Evolutionary conservation across 1,140 invertebrate genomes (phyloP).

Genomic region (Delia radicum): DNA sequence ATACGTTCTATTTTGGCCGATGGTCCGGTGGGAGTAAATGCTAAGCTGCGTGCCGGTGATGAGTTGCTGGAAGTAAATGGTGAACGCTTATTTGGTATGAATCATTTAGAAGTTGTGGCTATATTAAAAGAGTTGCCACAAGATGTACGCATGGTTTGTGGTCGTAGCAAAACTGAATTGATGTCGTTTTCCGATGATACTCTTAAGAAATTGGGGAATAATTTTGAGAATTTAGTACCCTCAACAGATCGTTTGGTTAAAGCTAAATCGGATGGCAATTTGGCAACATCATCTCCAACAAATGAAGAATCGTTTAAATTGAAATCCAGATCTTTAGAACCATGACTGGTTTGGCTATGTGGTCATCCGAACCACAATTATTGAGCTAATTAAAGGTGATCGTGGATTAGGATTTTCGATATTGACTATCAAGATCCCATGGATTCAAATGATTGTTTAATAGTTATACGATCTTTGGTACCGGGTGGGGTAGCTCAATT

Average conservation of each 20-base stretch:
- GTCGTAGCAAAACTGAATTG: constrained; percentile 60
- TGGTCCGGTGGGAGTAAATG: constrained; percentile 90
- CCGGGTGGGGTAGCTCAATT: constrained; percentile 95
- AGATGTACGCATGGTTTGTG: constrained; percentile 91
- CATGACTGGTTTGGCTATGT: constrained; percentile 98
- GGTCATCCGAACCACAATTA: constrained; percentile 95
- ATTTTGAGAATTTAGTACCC: constrained; percentile 69
- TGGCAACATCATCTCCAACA: constrained; percentile 76
- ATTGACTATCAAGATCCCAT: constrained; percentile 97
- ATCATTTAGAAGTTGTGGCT: constrained; percentile 93
- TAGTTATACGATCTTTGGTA: constrained; percentile 96
- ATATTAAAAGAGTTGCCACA: constrained; percentile 93
- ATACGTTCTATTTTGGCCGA: constrained; percentile 90
- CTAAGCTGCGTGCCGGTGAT: constrained; percentile 80
- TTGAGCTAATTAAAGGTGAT: constrained; percentile 94
- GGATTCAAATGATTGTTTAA: constrained; percentile 94
- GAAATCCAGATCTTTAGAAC: constrained; percentile 92
- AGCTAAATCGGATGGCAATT: constrained; percentile 93
- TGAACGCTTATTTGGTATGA: constrained; percentile 89
- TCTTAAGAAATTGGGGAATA: constrained; percentile 65
- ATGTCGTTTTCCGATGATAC: constrained; percentile 51
- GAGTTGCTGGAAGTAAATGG: constrained; percentile 93
- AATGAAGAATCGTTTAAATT: constrained; percentile 70
- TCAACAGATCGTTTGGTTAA: constrained; percentile 89
- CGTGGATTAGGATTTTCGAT: constrained; percentile 98